Conservation (phyloP, 2,113 vertebrate species). For the Trochalopteron elliotii region DNA sequence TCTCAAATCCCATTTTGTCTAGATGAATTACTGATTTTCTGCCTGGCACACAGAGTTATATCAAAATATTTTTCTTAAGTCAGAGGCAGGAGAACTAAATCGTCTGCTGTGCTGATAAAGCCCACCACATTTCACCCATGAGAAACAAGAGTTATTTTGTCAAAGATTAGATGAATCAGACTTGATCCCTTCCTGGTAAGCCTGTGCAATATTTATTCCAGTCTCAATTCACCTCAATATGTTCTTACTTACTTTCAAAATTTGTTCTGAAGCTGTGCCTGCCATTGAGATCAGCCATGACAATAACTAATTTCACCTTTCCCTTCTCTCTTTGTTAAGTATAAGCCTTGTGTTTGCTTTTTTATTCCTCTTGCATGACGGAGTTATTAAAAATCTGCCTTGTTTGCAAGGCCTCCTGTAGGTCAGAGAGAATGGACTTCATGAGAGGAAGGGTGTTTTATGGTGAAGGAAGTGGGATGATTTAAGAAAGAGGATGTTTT, state of each 20-base stretch:
- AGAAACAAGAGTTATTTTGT: slow-evolving; percentile 42
- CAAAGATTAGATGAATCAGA: slow-evolving; percentile 10
- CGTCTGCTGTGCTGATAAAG: neutral
- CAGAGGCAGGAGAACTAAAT: neutral
- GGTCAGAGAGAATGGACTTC: neutral
- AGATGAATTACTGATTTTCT: slow-evolving; percentile 7
- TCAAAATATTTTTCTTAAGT: slow-evolving; percentile 2
- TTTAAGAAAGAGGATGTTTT: neutral
- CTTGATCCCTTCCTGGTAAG: neutral
- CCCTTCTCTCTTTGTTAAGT: neutral
- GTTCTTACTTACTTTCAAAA: neutral
- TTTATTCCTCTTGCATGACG: neutral
- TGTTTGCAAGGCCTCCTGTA: neutral
- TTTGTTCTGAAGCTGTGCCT: neutral
- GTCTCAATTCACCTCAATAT: neutral
- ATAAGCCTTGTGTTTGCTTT: neutral
- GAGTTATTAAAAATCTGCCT: neutral
- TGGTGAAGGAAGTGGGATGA: neutral
- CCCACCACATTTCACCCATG: neutral
- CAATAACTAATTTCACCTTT: neutral
- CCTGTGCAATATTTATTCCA: neutral
- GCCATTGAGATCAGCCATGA: neutral
- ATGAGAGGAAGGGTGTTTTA: neutral
- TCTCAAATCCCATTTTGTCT: neutral
- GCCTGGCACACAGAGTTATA: neutral